Percentiles rank a stretch among this genome's conserved stretches.
Conservation (phyloP, 2,113 vertebrate species). For the Ranitomeya imitator region DNA sequence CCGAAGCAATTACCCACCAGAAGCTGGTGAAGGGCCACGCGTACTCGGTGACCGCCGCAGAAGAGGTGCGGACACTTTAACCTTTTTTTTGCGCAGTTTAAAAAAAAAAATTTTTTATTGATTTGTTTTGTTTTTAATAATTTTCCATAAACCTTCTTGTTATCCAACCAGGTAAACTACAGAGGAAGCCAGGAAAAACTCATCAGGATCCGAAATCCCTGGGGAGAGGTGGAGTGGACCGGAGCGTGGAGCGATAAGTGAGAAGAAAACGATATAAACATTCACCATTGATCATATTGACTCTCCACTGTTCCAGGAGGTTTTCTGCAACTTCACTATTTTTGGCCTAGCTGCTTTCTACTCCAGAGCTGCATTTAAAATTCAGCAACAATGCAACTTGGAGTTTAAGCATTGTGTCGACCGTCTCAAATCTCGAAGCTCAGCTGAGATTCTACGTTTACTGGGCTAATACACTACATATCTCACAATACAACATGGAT, state of each 20-base stretch:
- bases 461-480: neutral
- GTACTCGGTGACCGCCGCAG: constrained; percentile 88
- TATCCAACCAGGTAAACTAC: constrained; percentile 79
- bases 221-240: constrained; percentile 97
- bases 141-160: neutral
- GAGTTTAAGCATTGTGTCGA: too few species aligned
- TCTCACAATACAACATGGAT: too few species aligned
- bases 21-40: constrained; percentile 96
- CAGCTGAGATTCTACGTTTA: neutral
- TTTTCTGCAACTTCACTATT: too few species aligned
- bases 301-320: too few species aligned
- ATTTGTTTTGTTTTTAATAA: neutral
- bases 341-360: neutral
- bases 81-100: neutral
- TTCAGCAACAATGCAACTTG: neutral
- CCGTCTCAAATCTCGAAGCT: too few species aligned
- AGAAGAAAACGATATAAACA: neutral
- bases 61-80: constrained; percentile 74
- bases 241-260: constrained; percentile 94
- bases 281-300: neutral
- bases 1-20: constrained; percentile 88
- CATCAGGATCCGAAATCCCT: constrained; percentile 90
- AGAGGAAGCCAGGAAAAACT: constrained; percentile 82
- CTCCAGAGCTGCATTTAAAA: neutral
- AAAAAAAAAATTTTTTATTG: too few species aligned